These are phyloP conservation scores for Chloroclystis v-ata DNA, from an alignment of 2,888 invertebrate genomes.

Conservation along the genomic window DNA sequence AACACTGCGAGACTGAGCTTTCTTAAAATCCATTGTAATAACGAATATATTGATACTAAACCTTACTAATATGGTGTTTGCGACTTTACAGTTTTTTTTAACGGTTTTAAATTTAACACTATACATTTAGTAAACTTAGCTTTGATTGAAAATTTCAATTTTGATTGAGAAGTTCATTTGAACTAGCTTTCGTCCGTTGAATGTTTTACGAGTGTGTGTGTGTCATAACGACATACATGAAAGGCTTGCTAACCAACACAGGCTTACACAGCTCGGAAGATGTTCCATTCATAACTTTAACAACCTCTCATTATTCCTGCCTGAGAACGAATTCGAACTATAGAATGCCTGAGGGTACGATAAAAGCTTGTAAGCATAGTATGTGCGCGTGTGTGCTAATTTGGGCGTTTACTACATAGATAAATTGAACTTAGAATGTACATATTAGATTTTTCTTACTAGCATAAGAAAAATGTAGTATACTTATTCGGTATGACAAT, in stretches of 20 bases:
- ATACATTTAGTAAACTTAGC: too few relatives aligned
- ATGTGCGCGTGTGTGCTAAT: conserved; percentile 23
- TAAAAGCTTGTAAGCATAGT: conserved; percentile 38
- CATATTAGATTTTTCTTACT: background rate
- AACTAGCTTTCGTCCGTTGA: conserved; percentile 25
- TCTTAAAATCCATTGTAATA: too few relatives aligned
- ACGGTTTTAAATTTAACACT: too few relatives aligned
- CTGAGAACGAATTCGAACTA: conserved; percentile 51
- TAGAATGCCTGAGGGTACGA: conserved; percentile 44
- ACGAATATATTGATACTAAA: too few relatives aligned
- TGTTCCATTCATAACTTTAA: conserved; percentile 74
- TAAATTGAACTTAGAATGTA: background rate
- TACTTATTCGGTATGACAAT: too few relatives aligned
- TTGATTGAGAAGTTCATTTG: background rate
- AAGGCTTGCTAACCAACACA: conserved; percentile 42
- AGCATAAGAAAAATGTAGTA: too few relatives aligned
- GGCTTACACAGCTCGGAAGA: conserved; percentile 41
- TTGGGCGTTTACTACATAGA: conserved; percentile 8
- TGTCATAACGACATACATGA: conserved; percentile 28
- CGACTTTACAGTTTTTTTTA: too few relatives aligned
- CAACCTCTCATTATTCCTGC: conserved; percentile 67
- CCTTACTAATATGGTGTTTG: too few relatives aligned
- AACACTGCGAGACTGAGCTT: conserved; percentile 4
- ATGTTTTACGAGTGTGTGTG: conserved; percentile 27
- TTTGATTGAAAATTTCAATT: too few relatives aligned